Percentiles rank a stretch among this genome's conserved stretches.
Evolutionary conservation across 2,113 vertebrate genomes (phyloP).

Genomic region (Mesocricetus auratus): DNA sequence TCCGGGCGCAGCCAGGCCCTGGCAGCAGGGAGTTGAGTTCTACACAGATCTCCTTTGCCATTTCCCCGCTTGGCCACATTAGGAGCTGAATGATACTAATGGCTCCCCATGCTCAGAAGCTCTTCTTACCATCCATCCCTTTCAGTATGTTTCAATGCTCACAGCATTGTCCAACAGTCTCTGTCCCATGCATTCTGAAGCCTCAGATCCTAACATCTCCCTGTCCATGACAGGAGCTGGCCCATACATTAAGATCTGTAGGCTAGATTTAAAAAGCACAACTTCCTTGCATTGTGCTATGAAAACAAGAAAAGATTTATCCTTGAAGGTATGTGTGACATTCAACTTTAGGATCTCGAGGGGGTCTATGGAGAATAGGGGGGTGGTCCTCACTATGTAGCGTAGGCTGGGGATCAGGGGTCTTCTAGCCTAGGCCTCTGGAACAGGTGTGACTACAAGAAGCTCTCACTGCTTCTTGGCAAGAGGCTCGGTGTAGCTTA

Average conservation of each 20-base stretch:
- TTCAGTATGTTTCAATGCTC: neutral
- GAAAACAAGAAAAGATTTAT: slow-evolving; percentile 21
- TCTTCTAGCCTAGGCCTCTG: neutral
- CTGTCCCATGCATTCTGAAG: neutral
- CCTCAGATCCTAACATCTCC: neutral
- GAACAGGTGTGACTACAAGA: neutral
- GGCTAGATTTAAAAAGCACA: slow-evolving; percentile 13
- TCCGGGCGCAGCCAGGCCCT: too few species aligned
- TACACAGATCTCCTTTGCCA: too few species aligned
- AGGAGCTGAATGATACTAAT: neutral
- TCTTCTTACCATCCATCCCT: neutral
- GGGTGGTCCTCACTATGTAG: neutral
- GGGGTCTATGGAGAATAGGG: neutral
- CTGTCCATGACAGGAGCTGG: neutral
- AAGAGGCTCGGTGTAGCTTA: neutral
- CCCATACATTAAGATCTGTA: neutral
- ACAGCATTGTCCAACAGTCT: neutral
- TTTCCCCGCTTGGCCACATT: neutral
- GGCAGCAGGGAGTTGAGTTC: neutral
- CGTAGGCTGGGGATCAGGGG: neutral
- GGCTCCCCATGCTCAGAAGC: neutral
- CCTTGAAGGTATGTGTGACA: neutral
- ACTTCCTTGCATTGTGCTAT: neutral
- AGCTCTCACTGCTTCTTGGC: neutral
- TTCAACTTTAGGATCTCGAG: neutral